A percentile compares a stretch with the other conserved stretches of the same genome.
phyloP scores from a whole-genome alignment of 2,888 invertebrate species.

The Drosophila kanekoi region DNA sequence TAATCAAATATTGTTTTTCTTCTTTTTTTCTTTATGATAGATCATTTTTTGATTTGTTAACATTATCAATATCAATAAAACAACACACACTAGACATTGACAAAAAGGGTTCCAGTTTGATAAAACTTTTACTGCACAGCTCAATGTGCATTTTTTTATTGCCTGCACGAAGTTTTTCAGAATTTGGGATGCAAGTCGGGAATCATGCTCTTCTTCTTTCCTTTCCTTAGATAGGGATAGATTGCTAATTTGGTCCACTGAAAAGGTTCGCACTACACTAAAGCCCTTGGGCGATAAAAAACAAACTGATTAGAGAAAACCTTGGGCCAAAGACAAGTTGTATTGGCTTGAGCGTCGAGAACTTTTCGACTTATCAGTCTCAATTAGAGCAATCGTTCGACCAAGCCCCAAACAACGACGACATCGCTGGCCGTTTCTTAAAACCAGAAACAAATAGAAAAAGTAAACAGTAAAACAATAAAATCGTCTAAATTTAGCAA shows the following conservation, averaged over 20 bases:
- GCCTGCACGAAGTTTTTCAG: too few relatives aligned
- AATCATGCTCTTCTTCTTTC: background rate
- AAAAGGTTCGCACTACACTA: conserved; percentile 30
- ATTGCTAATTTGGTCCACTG: conserved; percentile 37
- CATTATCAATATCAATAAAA: too few relatives aligned
- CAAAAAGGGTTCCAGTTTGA: too few relatives aligned
- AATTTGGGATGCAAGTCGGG: too few relatives aligned
- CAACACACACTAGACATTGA: too few relatives aligned
- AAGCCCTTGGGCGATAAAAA: conserved; percentile 44
- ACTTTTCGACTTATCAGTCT: conserved; percentile 47
- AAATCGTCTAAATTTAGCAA: conserved; percentile 1
- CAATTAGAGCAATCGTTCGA: conserved; percentile 66
- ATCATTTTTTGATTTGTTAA: background rate
- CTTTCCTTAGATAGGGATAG: conserved; percentile 3
- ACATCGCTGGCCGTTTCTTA: conserved; percentile 43
- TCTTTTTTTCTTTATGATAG: background rate
- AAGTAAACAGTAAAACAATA: conserved; percentile 13
- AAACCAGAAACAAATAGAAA: conserved; percentile 58
- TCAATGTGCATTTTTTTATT: background rate
- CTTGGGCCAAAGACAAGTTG: conserved; percentile 44
- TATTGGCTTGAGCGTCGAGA: conserved; percentile 4
- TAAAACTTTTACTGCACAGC: background rate
- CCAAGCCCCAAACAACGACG: conserved; percentile 1
- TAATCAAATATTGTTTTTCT: conserved; percentile 4
- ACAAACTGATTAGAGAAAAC: conserved; percentile 40